A percentile compares a stretch with the other conserved stretches of the same genome.
phyloP scores from a whole-genome alignment of 2,797 vertebrate species.

The Philypnodon macrostomus region DNA sequence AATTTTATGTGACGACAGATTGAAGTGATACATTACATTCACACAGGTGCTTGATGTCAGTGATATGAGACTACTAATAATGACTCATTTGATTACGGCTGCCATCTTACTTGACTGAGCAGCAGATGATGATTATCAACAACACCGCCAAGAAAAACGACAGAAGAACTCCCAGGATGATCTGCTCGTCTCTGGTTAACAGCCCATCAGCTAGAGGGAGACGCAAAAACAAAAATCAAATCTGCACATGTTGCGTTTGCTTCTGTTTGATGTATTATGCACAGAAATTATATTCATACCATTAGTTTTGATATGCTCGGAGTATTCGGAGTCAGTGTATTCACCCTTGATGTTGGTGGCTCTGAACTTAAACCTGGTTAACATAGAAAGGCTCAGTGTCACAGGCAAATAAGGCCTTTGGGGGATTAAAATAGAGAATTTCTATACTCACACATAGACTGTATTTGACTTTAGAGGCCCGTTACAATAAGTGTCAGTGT shows the following conservation, averaged over 20 bases:
- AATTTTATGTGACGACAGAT: not conserved
- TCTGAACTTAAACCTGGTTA: constrained; percentile 93
- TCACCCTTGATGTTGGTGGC: constrained; percentile 89
- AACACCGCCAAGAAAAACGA: constrained; percentile 88
- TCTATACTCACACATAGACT: constrained; percentile 89
- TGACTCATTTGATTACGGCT: constrained; percentile 1
- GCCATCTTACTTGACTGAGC: constrained; percentile 86
- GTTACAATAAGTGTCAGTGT: constrained; percentile 85
- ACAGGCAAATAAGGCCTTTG: constrained; percentile 2
- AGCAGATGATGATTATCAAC: constrained; percentile 87
- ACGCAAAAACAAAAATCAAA: constrained; percentile 6
- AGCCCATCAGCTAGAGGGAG: constrained; percentile 76
- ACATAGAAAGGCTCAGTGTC: constrained; percentile 12
- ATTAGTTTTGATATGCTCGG: constrained; percentile 87
- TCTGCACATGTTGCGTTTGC: not conserved
- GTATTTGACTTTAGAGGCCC: constrained; percentile 90
- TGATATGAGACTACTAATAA: constrained; percentile 8
- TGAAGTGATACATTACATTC: not conserved
- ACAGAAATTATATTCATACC: constrained; percentile 71
- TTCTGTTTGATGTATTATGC: not conserved
- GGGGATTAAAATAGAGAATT: too few species aligned
- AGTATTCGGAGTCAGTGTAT: constrained; percentile 92
- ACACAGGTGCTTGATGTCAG: not conserved
- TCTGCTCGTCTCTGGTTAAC: constrained; percentile 88
- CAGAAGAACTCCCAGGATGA: constrained; percentile 90